These are phyloP conservation scores for Chironomus tepperi DNA, from an alignment of 1,140 invertebrate species.

Conservation along the genomic window DNA sequence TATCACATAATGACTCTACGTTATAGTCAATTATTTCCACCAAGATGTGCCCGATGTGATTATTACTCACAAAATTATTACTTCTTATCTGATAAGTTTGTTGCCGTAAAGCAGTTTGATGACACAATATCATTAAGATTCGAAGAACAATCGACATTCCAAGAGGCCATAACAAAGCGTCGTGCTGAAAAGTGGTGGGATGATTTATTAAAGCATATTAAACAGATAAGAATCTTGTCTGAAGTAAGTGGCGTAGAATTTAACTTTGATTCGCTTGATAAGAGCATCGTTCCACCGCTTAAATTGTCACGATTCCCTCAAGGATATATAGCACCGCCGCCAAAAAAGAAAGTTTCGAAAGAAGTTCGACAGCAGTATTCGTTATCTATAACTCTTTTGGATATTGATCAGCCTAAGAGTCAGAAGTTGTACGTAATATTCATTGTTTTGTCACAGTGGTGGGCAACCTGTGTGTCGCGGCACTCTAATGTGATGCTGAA, in stretches of 20 bases:
- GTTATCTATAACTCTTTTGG: background rate
- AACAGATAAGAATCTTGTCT: background rate
- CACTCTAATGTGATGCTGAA: too few relatives aligned
- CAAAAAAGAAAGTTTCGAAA: background rate
- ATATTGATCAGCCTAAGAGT: background rate
- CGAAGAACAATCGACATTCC: background rate
- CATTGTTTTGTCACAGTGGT: too few relatives aligned
- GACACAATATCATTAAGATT: slow-evolving; percentile 15
- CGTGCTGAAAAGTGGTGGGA: slow-evolving; percentile 5
- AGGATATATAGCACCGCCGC: background rate
- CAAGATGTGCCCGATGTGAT: slow-evolving; percentile 1
- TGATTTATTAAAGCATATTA: slow-evolving; percentile 2
- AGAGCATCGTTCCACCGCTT: background rate
- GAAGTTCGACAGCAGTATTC: background rate
- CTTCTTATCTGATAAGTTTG: background rate
- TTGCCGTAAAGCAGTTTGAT: slow-evolving; percentile 2
- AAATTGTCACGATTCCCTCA: background rate
- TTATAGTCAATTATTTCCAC: slow-evolving; percentile 3
- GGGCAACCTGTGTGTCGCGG: too few relatives aligned
- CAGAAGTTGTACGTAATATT: background rate
- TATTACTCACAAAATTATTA: slow-evolving; percentile 15
- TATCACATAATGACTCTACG: background rate
- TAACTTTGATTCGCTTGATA: background rate
- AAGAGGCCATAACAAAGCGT: background rate
- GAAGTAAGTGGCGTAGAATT: background rate